A percentile compares a stretch with the other conserved stretches of the same genome.
phyloP scores from a whole-genome alignment of 2,888 invertebrate species.

The Phalera bucephala region DNA sequence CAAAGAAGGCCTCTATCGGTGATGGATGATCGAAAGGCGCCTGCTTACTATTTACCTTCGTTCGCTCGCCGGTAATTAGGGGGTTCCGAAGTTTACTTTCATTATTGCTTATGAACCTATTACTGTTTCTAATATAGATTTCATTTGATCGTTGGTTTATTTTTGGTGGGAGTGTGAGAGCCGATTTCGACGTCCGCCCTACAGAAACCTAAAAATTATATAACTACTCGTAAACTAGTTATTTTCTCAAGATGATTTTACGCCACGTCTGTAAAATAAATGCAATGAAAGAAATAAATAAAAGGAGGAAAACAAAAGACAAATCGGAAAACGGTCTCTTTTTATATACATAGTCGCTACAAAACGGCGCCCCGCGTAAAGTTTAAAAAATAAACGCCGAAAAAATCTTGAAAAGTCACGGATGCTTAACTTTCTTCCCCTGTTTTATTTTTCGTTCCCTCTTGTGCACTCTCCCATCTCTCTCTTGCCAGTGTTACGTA shows the following conservation, averaged over 20 bases:
- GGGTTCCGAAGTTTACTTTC: slow-evolving; percentile 78
- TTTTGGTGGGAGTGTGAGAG: slow-evolving; percentile 50
- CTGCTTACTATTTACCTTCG: slow-evolving; percentile 76
- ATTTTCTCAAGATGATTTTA: no score
- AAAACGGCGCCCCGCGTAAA: slow-evolving; percentile 61
- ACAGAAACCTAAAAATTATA: no score
- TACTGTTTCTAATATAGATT: slow-evolving; percentile 76
- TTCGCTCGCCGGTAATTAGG: slow-evolving; percentile 69
- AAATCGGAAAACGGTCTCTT: slow-evolving; percentile 68
- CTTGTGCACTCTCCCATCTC: slow-evolving; percentile 55
- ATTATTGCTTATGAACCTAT: slow-evolving; percentile 74
- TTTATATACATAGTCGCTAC: slow-evolving; percentile 68
- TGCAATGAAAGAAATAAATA: slow-evolving; percentile 50
- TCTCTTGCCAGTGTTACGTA: slow-evolving; percentile 40
- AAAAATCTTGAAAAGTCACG: slow-evolving; percentile 83
- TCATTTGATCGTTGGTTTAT: slow-evolving; percentile 51
- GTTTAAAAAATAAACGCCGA: slow-evolving; percentile 80
- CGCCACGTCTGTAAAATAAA: no score
- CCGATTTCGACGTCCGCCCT: no score
- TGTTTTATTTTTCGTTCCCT: slow-evolving; percentile 81
- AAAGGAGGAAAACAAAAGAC: slow-evolving; percentile 63
- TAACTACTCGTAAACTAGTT: no score
- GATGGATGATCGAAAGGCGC: slow-evolving; percentile 80
- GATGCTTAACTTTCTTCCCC: slow-evolving; percentile 83
- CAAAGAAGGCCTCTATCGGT: slow-evolving; percentile 78